A percentile compares a stretch with the other conserved stretches of the same genome.
These are phyloP conservation scores for Drosophila neocordata DNA, from an alignment of 1,140 invertebrate species.

Conservation along the genomic window DNA sequence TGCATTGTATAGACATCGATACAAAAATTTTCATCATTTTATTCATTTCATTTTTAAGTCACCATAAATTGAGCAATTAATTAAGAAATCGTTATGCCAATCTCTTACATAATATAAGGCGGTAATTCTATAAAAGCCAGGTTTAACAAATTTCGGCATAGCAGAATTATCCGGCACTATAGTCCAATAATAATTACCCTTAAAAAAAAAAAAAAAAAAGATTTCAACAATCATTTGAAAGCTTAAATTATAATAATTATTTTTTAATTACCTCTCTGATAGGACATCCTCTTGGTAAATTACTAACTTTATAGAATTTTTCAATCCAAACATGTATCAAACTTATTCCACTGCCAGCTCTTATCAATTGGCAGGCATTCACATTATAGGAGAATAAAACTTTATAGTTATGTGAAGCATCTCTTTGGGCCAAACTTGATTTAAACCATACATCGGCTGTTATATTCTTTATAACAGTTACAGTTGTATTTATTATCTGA, in stretches of 20 bases:
- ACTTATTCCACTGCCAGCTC: background rate
- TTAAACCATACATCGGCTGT: background rate
- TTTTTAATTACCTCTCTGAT: background rate
- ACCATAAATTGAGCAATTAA: background rate
- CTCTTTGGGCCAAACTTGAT: background rate
- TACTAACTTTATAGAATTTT: background rate
- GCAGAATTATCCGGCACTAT: background rate
- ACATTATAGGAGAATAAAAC: background rate
- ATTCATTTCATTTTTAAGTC: background rate
- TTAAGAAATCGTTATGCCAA: conserved; percentile 3
- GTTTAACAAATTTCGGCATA: background rate
- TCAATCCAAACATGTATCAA: conserved; percentile 1
- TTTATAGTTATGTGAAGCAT: background rate
- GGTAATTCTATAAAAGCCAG: background rate
- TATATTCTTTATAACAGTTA: background rate
- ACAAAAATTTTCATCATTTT: background rate
- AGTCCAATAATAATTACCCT: conserved; percentile 1
- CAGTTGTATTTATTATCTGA: background rate
- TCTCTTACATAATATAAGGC: background rate
- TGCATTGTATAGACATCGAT: background rate
- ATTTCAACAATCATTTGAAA: background rate
- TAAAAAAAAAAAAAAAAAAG: background rate
- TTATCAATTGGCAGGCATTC: conserved; percentile 2
- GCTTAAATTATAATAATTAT: too few species aligned
- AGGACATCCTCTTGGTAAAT: background rate